Evolutionary conservation across 2,113 vertebrate genomes (phyloP).

Genomic region (Nycticebus coucang): DNA sequence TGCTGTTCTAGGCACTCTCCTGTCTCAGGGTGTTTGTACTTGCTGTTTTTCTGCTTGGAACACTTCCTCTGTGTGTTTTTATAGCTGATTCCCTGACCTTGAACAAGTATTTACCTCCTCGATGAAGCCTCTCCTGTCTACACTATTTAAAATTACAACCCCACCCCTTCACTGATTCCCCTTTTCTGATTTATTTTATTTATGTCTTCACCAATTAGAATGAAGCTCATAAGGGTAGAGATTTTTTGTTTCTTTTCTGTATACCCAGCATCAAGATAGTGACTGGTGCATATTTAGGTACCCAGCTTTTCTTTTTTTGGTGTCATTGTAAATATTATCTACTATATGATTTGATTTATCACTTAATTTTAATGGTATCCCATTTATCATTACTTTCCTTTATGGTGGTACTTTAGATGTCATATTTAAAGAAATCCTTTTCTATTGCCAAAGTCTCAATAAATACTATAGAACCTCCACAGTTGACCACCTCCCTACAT

Average conservation of each 20-base stretch:
- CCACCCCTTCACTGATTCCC: neutral
- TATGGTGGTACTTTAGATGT: neutral
- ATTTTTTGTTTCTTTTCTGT: neutral
- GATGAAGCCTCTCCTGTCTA: conserved; percentile 20
- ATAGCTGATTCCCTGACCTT: conserved; percentile 55
- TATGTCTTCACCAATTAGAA: neutral
- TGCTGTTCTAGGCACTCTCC: conserved; percentile 52
- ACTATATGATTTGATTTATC: neutral
- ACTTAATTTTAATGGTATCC: neutral
- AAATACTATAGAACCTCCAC: neutral
- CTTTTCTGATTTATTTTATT: conserved; percentile 21
- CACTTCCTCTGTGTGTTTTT: conserved; percentile 47
- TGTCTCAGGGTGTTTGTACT: conserved; percentile 22
- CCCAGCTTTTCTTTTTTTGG: neutral
- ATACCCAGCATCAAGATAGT: neutral
- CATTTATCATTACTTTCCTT: conserved; percentile 20
- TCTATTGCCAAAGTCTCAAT: neutral
- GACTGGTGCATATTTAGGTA: neutral
- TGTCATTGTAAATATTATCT: neutral
- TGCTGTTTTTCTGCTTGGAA: conserved; percentile 45
- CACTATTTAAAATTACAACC: conserved; percentile 22
- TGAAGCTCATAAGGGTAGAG: neutral
- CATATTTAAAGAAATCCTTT: conserved; percentile 29
- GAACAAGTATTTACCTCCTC: neutral
- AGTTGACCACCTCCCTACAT: no score